Evolutionary conservation across 1,140 invertebrate species (phyloP), one percentile per base, ranked within the genome.

Genomic region (Papilio glaucus): DNA sequence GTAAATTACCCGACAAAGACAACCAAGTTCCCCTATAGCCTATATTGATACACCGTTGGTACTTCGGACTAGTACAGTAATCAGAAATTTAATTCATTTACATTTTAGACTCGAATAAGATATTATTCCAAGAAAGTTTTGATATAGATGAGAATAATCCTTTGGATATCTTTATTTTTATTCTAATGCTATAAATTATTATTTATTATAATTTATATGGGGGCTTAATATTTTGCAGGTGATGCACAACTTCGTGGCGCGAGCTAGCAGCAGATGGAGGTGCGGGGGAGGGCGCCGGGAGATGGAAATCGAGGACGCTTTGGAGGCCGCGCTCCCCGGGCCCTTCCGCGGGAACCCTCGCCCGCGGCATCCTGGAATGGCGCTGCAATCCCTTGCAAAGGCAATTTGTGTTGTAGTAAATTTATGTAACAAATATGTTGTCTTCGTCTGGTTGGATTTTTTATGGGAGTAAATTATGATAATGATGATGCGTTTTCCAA

Each of bases 331-430:
- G 60, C 60, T 33, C 26, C 13, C 18, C 49, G 49, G 18, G 9
- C 21, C 49, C 1, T 53, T 21, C 18, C 49, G 49, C 49, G 1
- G 12, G 13, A 15, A 15, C 42, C 0, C 42, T 6, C 21, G 39
- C 13, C 4, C 21, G 18, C 18, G 9, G 21, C 49, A 21, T 2
- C 49, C 49, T 21, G 49, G 49, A 18, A 53, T 24, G 49, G 49
- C 49, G 49, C 18, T 53, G 21, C 49, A 53, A 24, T 53, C 49
- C 49, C 8, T 53, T 0, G 49, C 49, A 9, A 53, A 53, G 49
- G 49, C 49, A 53, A 53, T 24, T 53, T 53, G 9, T 53, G 18
- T 26, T 24, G 2, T 24, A 3, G 29, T 33, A 3, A 24, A 53
- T 9, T 49, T 49, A 21, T 49, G 8, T 49, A 49, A 18, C 18